Base-by-base conservation (phyloP, 2,113 vertebrate species). In the Epinephelus fuscoguttatus region DNA sequence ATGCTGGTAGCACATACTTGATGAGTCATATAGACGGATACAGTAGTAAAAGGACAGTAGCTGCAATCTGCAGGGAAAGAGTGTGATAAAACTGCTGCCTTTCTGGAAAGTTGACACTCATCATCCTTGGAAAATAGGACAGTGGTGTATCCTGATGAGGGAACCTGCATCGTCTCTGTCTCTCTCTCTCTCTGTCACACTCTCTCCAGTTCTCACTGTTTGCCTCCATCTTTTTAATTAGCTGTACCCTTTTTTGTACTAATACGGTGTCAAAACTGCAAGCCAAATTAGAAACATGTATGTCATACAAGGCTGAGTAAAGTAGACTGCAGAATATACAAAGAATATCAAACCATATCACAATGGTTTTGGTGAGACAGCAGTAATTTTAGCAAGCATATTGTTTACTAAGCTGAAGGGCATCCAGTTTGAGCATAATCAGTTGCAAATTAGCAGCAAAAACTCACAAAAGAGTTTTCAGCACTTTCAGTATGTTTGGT, bases 371-470 rank as follows among this genome's bases (percentile, higher is more conserved):
- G 42, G 56, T 63, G 61, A 81, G 78, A 69, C 30, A 23, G 74
- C 67, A 81, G 60, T 79, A 17, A 81, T 78, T 72, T 63, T 74
- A 82, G 70, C 49, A 79, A 94, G 75, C 62, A 4, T 71, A 80
- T 77, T 52, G 85, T 87, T 85, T 84, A 67, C 71, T 50, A 40
- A 80, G 57, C 75, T 82, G 62, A 85, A 80, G 81, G 75, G 75
- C 71, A 82, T n/a, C 25, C 52, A 84, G 52, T 86, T 53, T 74
- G 70, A 76, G 70, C 71, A 53, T 76, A 73, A 79, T 79, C 81
- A 76, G 74, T 68, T 78, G 88, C 70, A 84, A 81, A 84, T 86
- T 53, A 72, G 75, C 74, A 47, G 73, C 59, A 80, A 69, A 66
- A 55, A 55, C 80, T 85, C 83, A 73, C 67, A 74, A 59, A 83